Evolutionary conservation across 2,888 invertebrate species (phyloP).

Genomic region (Schrankia costaestrigalis): DNA sequence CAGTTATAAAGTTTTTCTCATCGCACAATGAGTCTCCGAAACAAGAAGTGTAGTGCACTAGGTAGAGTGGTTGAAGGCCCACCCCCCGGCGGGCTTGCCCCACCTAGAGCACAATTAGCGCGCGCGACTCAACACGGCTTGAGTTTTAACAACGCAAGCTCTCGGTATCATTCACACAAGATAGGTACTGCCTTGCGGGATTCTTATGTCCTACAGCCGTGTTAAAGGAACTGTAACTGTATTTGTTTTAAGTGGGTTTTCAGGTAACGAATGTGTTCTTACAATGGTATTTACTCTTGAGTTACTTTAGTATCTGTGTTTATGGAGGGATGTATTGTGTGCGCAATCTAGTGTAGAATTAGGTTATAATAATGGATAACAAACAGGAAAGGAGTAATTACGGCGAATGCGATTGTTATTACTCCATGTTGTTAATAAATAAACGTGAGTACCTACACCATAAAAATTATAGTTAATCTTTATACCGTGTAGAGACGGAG

Average conservation of each 20-base stretch:
- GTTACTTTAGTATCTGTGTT: neutral
- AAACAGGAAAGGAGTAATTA: too few relatives aligned
- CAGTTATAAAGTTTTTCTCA: slow-evolving; percentile 61
- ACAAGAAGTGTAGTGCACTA: slow-evolving; percentile 64
- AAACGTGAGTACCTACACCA: too few relatives aligned
- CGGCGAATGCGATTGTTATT: neutral
- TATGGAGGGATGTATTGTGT: too few relatives aligned
- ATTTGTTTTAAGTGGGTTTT: slow-evolving; percentile 37
- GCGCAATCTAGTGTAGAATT: too few relatives aligned
- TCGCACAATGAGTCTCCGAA: slow-evolving; percentile 56
- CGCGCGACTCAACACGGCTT: slow-evolving; percentile 75
- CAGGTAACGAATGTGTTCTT: slow-evolving; percentile 27
- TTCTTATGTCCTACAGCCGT: slow-evolving; percentile 49
- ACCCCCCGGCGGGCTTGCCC: slow-evolving; percentile 31
- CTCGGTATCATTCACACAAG: slow-evolving; percentile 73
- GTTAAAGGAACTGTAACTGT: slow-evolving; percentile 47
- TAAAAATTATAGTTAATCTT: too few relatives aligned
- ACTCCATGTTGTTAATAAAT: too few relatives aligned
- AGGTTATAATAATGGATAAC: too few relatives aligned
- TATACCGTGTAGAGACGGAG: too few relatives aligned
- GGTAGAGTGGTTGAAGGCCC: slow-evolving; percentile 29
- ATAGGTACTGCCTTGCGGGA: slow-evolving; percentile 50
- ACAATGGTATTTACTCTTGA: too few relatives aligned
- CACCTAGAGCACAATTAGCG: slow-evolving; percentile 76
- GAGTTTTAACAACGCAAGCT: slow-evolving; percentile 77